Percentiles rank a stretch among this genome's conserved stretches.
Evolutionary conservation across 2,113 vertebrate genomes (phyloP).

Genomic region (Labeo catla): DNA sequence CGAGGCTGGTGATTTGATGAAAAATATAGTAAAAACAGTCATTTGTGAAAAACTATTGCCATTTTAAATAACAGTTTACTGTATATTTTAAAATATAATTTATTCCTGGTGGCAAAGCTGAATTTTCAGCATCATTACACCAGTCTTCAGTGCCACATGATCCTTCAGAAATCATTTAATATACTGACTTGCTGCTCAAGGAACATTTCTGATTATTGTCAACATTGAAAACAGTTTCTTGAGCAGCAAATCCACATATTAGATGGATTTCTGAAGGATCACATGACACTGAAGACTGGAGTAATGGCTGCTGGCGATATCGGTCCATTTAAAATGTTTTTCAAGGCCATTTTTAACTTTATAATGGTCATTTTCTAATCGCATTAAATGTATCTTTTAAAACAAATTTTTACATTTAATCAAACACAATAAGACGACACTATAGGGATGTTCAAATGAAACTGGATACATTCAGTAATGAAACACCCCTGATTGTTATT

Average conservation of each 20-base stretch:
- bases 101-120: background rate
- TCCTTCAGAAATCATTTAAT: background rate
- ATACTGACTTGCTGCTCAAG: background rate
- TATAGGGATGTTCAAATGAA: background rate
- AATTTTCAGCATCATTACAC: background rate
- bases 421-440: background rate
- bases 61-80: too few species aligned
- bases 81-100: too few species aligned
- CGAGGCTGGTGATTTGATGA: too few species aligned
- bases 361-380: background rate
- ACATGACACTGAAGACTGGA: too few species aligned
- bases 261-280: too few species aligned
- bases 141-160: background rate
- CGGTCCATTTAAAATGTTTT: background rate
- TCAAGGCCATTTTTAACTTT: background rate
- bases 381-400: background rate
- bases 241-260: too few species aligned
- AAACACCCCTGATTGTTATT: background rate
- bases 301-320: too few species aligned
- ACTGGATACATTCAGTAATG: background rate
- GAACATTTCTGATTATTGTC: background rate
- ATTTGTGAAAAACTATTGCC: too few species aligned
- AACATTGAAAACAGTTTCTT: too few species aligned
- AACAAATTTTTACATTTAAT: background rate
- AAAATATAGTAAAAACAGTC: too few species aligned